Conservation (phyloP, 2,797 vertebrate species). For the Dryobates pubescens region DNA sequence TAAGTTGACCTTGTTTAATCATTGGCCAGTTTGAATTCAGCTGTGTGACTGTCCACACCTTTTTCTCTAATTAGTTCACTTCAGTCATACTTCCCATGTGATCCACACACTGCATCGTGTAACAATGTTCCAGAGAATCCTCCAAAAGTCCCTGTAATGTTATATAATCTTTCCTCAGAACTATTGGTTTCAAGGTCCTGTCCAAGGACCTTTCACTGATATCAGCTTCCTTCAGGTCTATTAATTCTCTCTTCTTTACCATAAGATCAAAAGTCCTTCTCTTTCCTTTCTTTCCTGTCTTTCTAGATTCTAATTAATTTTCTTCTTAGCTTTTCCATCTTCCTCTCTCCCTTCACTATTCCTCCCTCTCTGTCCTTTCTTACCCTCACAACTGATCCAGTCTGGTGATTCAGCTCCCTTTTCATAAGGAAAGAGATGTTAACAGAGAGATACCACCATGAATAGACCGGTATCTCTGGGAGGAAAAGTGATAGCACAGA, state of each 20-base stretch:
- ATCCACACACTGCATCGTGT: not conserved
- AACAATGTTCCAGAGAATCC: not conserved
- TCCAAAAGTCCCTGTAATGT: not conserved
- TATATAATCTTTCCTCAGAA: not conserved
- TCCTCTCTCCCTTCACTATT: not conserved
- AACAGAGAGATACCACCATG: not conserved
- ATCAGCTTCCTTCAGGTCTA: not conserved
- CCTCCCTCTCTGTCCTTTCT: not conserved
- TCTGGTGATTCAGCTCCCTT: not conserved
- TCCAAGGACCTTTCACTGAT: not conserved
- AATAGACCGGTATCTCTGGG: not conserved
- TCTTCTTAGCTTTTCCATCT: not conserved
- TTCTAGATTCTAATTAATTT: not conserved
- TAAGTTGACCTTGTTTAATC: not conserved
- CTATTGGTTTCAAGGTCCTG: not conserved
- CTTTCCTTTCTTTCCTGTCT: not conserved
- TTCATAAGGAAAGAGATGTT: constrained; percentile 32
- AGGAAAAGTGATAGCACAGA: not conserved
- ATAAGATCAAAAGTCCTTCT: not conserved
- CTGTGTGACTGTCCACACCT: not conserved
- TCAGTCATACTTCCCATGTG: not conserved
- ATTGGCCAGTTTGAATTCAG: not conserved
- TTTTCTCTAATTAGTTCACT: not conserved
- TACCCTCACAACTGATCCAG: not conserved
- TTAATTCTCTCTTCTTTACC: not conserved